A percentile compares a stretch with the other conserved stretches of the same genome.
Conservation (phyloP, 2,888 invertebrate genomes). For the Sycophila texana region DNA sequence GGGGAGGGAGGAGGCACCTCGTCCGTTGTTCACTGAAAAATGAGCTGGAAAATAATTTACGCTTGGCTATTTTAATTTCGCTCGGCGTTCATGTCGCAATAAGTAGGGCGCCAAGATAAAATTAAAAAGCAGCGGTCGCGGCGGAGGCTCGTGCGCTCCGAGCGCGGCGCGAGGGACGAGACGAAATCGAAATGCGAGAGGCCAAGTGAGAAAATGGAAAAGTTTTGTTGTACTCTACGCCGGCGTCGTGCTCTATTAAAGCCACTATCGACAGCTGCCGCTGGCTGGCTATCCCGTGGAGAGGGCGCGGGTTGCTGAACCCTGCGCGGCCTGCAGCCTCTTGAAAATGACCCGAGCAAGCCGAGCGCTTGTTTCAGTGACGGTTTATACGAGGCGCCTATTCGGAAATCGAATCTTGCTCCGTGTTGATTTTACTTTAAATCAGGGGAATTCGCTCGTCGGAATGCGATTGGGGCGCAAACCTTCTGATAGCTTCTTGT, state of each 20-base stretch:
- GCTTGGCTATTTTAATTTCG: conserved; percentile 48
- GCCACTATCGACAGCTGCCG: conserved; percentile 58
- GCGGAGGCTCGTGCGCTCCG: not conserved
- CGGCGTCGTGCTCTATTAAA: conserved; percentile 59
- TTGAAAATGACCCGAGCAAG: conserved; percentile 26
- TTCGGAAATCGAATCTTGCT: conserved; percentile 19
- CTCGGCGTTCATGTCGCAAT: conserved; percentile 41
- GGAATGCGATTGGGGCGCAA: conserved; percentile 5
- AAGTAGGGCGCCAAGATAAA: conserved; percentile 48
- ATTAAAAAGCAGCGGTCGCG: conserved; percentile 26
- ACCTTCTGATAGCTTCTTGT: no score
- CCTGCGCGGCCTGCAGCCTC: not conserved
- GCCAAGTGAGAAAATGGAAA: conserved; percentile 52
- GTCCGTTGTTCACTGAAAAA: conserved; percentile 39
- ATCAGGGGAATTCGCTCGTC: conserved; percentile 15
- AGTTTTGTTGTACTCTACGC: conserved; percentile 42
- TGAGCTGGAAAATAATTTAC: conserved; percentile 52
- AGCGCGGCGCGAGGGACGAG: conserved; percentile 4
- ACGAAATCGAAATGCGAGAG: conserved; percentile 54
- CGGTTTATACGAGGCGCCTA: not conserved
- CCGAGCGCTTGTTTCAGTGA: not conserved
- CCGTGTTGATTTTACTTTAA: conserved; percentile 17
- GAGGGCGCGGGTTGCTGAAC: not conserved
- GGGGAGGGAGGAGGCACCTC: no score
- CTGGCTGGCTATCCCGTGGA: not conserved